Conservation (phyloP, 2,888 invertebrate species). For the Drosophila ustulata region DNA sequence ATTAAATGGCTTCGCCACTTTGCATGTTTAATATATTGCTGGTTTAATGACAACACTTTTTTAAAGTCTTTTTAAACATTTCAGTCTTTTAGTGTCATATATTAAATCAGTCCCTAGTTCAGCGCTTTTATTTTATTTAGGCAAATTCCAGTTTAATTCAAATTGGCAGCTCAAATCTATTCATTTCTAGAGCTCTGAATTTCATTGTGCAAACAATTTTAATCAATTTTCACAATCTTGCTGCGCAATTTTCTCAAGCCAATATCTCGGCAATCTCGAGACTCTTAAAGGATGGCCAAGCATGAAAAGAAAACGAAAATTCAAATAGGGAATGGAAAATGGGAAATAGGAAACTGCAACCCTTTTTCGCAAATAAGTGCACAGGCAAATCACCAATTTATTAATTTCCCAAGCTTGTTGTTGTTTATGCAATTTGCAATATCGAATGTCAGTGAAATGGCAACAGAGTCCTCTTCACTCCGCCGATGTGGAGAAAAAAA, state of each 20-base stretch:
- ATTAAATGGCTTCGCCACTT: not conserved
- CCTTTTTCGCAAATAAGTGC: conserved; percentile 47
- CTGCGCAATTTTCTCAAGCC: conserved; percentile 36
- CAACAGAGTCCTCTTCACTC: conserved; percentile 31
- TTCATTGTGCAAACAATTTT: not conserved
- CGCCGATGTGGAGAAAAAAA: conserved; percentile 35
- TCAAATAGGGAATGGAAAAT: conserved; percentile 1
- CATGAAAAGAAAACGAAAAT: conserved; percentile 16
- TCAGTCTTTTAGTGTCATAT: too few species aligned
- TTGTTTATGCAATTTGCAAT: conserved; percentile 75
- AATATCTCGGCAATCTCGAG: conserved; percentile 22
- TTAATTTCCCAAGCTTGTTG: conserved; percentile 70
- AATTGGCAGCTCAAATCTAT: not conserved
- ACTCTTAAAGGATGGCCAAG: conserved; percentile 27
- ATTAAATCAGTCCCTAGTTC: too few species aligned
- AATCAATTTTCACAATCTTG: conserved; percentile 30
- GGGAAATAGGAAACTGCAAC: conserved; percentile 40
- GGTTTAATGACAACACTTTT: not conserved
- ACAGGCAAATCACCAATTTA: conserved; percentile 58
- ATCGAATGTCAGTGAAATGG: conserved; percentile 68
- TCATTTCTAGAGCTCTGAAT: not conserved
- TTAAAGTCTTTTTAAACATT: too few species aligned
- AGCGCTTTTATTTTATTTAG: not conserved
- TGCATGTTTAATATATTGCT: too few species aligned
- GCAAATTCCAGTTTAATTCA: not conserved